These are phyloP conservation scores for Lochmaea capreae DNA, from an alignment of 2,888 invertebrate species.

Conservation along the genomic window DNA sequence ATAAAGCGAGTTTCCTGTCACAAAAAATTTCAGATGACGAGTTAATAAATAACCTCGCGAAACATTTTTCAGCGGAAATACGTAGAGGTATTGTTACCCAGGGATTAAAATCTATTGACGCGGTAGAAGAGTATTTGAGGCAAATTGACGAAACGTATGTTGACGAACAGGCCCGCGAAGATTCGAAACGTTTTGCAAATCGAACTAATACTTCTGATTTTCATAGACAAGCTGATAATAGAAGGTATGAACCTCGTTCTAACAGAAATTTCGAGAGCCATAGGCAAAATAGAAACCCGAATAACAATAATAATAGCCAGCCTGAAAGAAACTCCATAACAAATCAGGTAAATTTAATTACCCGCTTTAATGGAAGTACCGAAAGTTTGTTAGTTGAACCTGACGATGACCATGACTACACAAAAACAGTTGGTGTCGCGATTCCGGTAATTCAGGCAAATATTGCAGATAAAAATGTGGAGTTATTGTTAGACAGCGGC, in stretches of 20 bases:
- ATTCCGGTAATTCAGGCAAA: constrained; percentile 2
- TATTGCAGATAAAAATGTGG: constrained; percentile 4
- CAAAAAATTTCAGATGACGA: constrained; percentile 24
- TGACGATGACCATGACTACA: constrained; percentile 1
- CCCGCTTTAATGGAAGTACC: constrained; percentile 20
- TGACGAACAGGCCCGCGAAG: constrained; percentile 1
- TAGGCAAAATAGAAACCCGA: background rate
- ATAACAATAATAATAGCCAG: background rate
- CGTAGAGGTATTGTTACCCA: constrained; percentile 36
- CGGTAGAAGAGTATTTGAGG: constrained; percentile 36
- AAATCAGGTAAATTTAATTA: constrained; percentile 25
- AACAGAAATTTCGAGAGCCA: background rate
- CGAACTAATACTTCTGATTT: background rate
- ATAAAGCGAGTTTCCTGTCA: constrained; percentile 31
- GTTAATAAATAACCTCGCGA: constrained; percentile 22
- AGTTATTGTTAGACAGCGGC: constrained; percentile 27
- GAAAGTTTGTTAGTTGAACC: constrained; percentile 19
- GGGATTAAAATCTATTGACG: constrained; percentile 33
- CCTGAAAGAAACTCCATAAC: background rate
- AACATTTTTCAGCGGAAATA: constrained; percentile 37
- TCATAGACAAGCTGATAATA: background rate
- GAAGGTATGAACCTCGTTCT: constrained; percentile 6
- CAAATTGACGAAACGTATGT: constrained; percentile 34
- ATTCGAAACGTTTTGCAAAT: no score
- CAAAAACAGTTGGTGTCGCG: constrained; percentile 6